Evolutionary conservation across 2,113 vertebrate genomes (phyloP).

Genomic region (Centropristis striata): DNA sequence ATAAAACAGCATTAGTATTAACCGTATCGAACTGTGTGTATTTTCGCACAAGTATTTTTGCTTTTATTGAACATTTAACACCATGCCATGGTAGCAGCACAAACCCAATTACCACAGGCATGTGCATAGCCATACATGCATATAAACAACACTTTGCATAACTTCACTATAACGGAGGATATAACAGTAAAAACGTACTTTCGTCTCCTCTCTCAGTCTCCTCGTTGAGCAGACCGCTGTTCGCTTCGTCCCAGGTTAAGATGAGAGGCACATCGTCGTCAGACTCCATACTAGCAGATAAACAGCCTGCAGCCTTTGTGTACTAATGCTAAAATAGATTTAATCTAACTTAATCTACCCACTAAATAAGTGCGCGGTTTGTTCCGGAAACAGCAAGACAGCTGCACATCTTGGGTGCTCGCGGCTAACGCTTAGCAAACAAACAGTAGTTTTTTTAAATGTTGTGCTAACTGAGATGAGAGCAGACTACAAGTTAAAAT

Average conservation of each 20-base stretch:
- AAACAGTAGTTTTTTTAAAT: neutral
- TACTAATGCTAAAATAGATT: neutral
- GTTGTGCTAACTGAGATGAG: neutral
- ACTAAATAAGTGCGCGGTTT: conserved; percentile 5
- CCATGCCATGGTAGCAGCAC: neutral
- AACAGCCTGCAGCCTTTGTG: neutral
- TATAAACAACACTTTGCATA: neutral
- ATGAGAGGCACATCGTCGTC: conserved; percentile 96
- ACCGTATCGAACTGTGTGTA: neutral
- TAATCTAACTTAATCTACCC: neutral
- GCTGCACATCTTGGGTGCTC: conserved; percentile 39
- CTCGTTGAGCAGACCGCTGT: conserved; percentile 80
- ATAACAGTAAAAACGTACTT: conserved; percentile 85
- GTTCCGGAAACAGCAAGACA: neutral
- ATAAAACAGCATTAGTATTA: neutral
- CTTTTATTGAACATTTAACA: neutral
- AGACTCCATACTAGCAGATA: conserved; percentile 79
- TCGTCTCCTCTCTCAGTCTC: conserved; percentile 85
- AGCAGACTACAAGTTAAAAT: neutral
- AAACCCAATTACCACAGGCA: neutral
- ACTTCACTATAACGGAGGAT: too few species aligned
- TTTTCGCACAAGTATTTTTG: neutral
- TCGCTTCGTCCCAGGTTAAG: conserved; percentile 93
- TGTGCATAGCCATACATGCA: neutral
- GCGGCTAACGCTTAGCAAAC: conserved; percentile 17